These are phyloP conservation scores for Autographa gamma DNA, from an alignment of 2,888 invertebrate species.

Conservation along the genomic window DNA sequence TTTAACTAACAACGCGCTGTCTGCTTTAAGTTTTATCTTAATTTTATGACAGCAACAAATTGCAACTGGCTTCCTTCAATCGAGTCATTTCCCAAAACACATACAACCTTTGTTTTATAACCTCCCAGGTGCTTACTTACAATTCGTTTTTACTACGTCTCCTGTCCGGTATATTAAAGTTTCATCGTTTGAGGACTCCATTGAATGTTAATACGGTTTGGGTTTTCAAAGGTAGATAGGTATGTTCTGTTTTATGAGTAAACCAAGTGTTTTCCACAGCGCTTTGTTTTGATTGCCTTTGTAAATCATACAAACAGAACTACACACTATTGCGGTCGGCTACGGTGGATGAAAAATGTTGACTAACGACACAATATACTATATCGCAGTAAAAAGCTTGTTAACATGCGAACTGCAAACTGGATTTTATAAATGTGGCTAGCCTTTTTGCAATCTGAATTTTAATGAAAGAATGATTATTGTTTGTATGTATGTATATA, in stretches of 20 bases:
- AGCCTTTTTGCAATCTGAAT: constrained; percentile 9
- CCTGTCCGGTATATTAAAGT: constrained; percentile 47
- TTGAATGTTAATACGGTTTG: constrained; percentile 57
- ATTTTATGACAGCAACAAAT: not conserved
- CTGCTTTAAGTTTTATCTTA: not conserved
- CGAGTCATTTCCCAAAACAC: constrained; percentile 30
- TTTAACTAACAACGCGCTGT: constrained; percentile 27
- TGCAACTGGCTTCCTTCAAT: constrained; percentile 22
- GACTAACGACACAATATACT: constrained; percentile 40
- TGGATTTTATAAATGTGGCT: constrained; percentile 17
- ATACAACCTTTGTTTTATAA: constrained; percentile 38
- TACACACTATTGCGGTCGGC: constrained; percentile 34
- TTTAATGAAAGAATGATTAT: constrained; percentile 2
- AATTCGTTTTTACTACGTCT: constrained; percentile 45
- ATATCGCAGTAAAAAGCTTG: constrained; percentile 35
- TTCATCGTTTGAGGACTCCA: constrained; percentile 44
- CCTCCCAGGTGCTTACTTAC: constrained; percentile 41
- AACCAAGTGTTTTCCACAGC: constrained; percentile 39
- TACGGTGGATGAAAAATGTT: constrained; percentile 51
- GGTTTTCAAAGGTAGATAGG: constrained; percentile 24
- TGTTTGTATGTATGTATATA: not conserved
- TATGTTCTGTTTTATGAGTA: constrained; percentile 48
- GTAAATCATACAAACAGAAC: constrained; percentile 49
- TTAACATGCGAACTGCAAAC: constrained; percentile 37
- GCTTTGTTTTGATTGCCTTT: constrained; percentile 49